Evolutionary conservation across 2,888 invertebrate genomes (phyloP), one percentile per base, ranked within the genome.

Genomic region (Stictocephala bisonia): DNA sequence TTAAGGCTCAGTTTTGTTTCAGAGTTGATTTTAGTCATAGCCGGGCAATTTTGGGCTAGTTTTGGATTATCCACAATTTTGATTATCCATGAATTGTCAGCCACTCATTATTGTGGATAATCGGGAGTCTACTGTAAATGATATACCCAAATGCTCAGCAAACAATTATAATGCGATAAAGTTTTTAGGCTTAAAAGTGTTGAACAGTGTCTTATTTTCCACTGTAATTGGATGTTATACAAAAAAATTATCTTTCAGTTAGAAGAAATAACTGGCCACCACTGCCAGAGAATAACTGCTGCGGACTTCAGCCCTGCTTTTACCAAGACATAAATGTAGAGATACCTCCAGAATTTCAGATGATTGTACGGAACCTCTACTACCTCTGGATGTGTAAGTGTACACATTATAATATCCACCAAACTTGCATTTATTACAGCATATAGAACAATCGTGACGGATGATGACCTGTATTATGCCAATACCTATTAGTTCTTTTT

Each of bases 251-350:
- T 56, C 77, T 84, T 83, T 70, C 81, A 88, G 89, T 86, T 72
- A 85, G 95, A 79, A 88, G 93, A 79, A 98, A 99, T 84, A 99
- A 99, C 86, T 99, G 98, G 97, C 99, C 99, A 0, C 99, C 99
- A 0, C 85, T 99, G 77, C 99, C 99, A 0, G 91, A 93, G 69
- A 92, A 93, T 82, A 95, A 94, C 81, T 97, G 96, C 75, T 95
- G 94, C 80, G 97, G 96, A 73, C 89, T 98, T 76, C 95, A 97
- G 83, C 99, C 99, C 0, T 99, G 99, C 85, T 99, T 99, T 86
- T 99, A 99, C 85, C 99, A 99, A 87, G 99, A 99, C 85, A 97
- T 99, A 80, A 95, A 96, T 84, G 94, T 99, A 56, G 99, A 99
- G 83, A 99, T 99, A 84, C 97, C 98, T 24, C 87, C 95, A 60